These are phyloP conservation scores for Brachyhypopomus occidentalis DNA, from an alignment of 2,113 vertebrate genomes.

Conservation along the genomic window DNA sequence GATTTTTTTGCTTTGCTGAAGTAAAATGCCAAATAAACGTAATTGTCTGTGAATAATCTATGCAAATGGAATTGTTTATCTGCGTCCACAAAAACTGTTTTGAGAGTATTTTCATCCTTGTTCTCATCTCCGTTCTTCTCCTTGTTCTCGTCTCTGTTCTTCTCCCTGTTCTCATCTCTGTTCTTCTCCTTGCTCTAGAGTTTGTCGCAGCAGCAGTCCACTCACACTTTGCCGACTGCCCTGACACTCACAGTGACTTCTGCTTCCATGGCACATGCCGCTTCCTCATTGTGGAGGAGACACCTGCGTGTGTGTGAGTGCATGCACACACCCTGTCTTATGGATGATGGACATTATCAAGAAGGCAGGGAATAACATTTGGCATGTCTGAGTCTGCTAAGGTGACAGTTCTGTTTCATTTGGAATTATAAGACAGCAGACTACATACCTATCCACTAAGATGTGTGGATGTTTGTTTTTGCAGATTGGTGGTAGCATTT, in stretches of 20 bases:
- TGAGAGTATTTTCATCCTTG: not conserved
- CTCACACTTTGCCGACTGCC: slow-evolving; percentile 87
- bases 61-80: not conserved
- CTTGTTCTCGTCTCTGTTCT: no score
- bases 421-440: no score
- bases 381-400: no score
- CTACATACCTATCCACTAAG: no score
- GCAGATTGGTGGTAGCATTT: no score
- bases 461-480: no score
- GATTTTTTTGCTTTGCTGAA: not conserved
- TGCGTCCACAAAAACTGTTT: not conserved
- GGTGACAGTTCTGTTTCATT: no score
- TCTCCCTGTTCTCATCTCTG: not conserved
- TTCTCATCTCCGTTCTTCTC: no score
- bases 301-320: slow-evolving; percentile 87
- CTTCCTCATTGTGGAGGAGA: slow-evolving; percentile 84
- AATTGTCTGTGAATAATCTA: not conserved
- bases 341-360: no score
- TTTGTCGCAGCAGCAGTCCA: slow-evolving; percentile 83
- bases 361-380: no score
- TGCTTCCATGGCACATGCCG: slow-evolving; percentile 90
- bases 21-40: not conserved
- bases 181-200: slow-evolving; percentile 62
- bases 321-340: not conserved
- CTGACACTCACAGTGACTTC: slow-evolving; percentile 83